Evolutionary conservation across 2,113 vertebrate genomes (phyloP), one percentile per base, ranked within the genome.

Genomic region (Sitta europaea): DNA sequence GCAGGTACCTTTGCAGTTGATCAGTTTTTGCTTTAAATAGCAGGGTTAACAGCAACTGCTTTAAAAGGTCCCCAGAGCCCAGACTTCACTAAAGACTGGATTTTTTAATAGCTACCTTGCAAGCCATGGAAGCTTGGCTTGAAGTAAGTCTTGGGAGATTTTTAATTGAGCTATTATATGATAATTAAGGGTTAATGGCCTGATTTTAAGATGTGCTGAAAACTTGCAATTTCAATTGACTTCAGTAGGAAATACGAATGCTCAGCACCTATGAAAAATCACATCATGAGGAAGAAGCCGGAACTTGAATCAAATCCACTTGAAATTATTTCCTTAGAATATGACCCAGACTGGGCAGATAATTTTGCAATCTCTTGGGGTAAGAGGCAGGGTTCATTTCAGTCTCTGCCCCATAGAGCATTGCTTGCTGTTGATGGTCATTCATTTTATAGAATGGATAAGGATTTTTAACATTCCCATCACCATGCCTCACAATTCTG

Each of bases 91-190:
- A 40, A 67, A 86, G 47, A 67, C 55, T 38, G 51, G 25, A 19
- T 31, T 61, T 89, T 94, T 95, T 95, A 55, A 94, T 86, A 88
- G 86, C 67, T 88, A 78, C 35, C n/a, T 71, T 93, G 72, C 29
- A 93, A 88, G 45, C 29, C 10, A n/a, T 63, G 72, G 68, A 63
- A 95, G 47, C 68, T 92, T 86, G 82, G 63, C 72, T 94, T 92
- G 92, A 90, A 93, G 74, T 85, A 88, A 79, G 72, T 81, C 71
- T 86, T 93, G 63, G 88, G 65, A 95, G 95, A 83, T 93, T 96
- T 97, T 96, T 96, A 97, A 97, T 93, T 97, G 93, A 92, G 92
- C 92, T 90, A 94, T 95, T 95, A 93, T 94, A 93, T 86, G 79
- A 80, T 96, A 93, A 95, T 96, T 97, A 95, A 90, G 88, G 94